Evolutionary conservation across 2,113 vertebrate species (phyloP), one percentile per base, ranked within the genome.

Genomic region (Echinops telfairi): DNA sequence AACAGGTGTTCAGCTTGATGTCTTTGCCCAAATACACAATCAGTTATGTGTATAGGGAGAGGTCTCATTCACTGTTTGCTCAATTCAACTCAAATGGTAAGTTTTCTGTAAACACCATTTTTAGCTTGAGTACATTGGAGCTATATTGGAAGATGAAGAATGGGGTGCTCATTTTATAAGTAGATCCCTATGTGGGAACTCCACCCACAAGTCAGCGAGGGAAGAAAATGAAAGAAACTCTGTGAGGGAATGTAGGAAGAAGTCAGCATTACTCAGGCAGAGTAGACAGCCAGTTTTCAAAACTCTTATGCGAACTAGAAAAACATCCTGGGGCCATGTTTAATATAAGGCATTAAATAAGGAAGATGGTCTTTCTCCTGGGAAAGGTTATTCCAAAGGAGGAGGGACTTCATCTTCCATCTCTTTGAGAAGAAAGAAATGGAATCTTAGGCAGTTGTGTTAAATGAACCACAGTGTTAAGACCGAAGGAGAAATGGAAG

Each of bases 111-210:
- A 86, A 87, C 6, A 81, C 16, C 0, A 6, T 40, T 31, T 83
- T 95, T 66, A 81, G 16, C 33, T 90, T 83, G 83, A 83, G 66
- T 64, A 87, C 14, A 68, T 38, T n/a, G 88, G 93, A 91, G 29
- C n/a, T 27, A 31, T 70, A 36, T 29, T 94, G 86, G 11, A 58
- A 23, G 33, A 88, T 87, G 36, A 60, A 95, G 85, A 23, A 33
- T 79, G 15, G 33, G 89, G 43, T 64, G 15, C 40, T 40, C 4
- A 40, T 40, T 17, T 75, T 62, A n/a, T 57, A 66, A 84, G 57
- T 38, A 57, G 57, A 62, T 29, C 17, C n/a, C 15, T 60, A 40
- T 47, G 29, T 83, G 80, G 70, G 43, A 81, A 29, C 77, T 43
- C 38, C 43, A 36, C 43, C 43, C 66, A 62, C 19, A n/a, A 8